These are phyloP conservation scores for Cathartes aura DNA, from an alignment of 2,113 vertebrate genomes.

Conservation along the genomic window DNA sequence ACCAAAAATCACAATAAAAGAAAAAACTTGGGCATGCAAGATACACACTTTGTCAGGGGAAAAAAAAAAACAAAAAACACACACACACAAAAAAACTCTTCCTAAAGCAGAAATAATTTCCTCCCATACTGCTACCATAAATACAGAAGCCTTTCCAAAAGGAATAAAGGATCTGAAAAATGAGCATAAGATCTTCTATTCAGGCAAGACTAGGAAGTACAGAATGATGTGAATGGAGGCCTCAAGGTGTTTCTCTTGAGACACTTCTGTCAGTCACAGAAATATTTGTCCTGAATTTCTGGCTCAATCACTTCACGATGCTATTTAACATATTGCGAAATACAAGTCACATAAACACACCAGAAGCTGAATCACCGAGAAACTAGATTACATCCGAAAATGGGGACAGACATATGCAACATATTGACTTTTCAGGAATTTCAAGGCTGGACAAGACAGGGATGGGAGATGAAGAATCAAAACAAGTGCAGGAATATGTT, in stretches of 20 bases:
- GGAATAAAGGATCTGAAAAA: background rate
- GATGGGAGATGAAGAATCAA: background rate
- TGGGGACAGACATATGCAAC: background rate
- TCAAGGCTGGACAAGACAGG: background rate
- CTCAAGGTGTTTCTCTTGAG: background rate
- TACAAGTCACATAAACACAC: background rate
- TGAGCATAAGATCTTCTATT: background rate
- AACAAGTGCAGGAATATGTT: background rate
- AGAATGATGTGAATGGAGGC: background rate
- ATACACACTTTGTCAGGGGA: background rate
- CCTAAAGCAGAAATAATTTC: background rate
- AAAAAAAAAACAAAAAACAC: background rate
- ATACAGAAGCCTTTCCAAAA: background rate
- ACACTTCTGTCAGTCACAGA: background rate
- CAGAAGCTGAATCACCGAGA: background rate
- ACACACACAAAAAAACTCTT: background rate
- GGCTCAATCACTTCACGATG: background rate
- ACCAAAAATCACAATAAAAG: background rate
- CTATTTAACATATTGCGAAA: slow-evolving; percentile 16
- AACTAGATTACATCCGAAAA: background rate
- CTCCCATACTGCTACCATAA: background rate
- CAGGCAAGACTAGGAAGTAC: background rate
- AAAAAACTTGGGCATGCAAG: background rate
- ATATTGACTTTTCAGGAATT: slow-evolving; percentile 12
- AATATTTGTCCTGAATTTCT: background rate